Conservation (phyloP, 2,797 vertebrate genomes). For the Xenopus petersii region DNA sequence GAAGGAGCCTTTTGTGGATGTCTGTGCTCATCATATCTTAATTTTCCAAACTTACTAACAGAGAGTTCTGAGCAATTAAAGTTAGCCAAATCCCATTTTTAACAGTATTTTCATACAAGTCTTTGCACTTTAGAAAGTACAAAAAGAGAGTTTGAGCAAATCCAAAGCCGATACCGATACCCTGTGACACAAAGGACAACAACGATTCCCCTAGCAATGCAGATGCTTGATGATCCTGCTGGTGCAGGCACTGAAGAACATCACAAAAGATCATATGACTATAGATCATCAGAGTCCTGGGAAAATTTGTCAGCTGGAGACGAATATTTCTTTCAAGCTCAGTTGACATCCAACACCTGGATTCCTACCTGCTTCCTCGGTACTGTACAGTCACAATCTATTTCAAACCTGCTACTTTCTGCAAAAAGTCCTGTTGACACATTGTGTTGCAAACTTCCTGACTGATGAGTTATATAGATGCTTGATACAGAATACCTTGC, state of each 20-base stretch:
- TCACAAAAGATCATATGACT: not conserved
- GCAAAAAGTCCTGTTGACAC: not conserved
- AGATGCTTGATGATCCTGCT: not conserved
- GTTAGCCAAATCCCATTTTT: too few species aligned
- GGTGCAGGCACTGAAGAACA: not conserved
- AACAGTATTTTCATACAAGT: too few species aligned
- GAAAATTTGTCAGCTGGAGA: not conserved
- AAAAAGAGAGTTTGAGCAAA: too few species aligned
- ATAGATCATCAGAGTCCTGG: slow-evolving; percentile 5
- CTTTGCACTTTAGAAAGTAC: too few species aligned
- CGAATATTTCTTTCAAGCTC: not conserved
- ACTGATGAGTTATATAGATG: not conserved
- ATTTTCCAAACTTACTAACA: too few species aligned
- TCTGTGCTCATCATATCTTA: too few species aligned
- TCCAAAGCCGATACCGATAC: not conserved
- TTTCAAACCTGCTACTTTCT: not conserved
- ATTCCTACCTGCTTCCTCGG: not conserved
- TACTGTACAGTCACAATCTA: not conserved
- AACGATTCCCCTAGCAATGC: not conserved
- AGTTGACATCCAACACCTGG: not conserved
- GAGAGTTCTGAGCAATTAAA: too few species aligned
- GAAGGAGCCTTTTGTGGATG: too few species aligned
- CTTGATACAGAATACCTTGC: not conserved
- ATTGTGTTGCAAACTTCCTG: not conserved
- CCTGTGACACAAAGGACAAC: not conserved